phyloP scores from a whole-genome alignment of 2,797 vertebrate genomes.

The Sphenodon punctatus region DNA sequence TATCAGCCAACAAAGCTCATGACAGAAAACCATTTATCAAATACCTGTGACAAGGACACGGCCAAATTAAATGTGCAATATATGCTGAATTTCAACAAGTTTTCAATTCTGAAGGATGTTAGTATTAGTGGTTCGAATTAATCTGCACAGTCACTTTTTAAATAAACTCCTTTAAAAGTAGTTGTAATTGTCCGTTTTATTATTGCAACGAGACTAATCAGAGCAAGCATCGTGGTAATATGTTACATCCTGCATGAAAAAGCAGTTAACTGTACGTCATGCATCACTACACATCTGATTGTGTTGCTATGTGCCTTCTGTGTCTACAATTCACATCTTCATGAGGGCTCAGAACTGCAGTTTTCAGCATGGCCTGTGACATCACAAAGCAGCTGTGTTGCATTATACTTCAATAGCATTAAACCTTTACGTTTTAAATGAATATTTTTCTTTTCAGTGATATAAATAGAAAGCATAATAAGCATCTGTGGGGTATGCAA shows the following conservation, averaged over 20 bases:
- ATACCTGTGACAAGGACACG: background rate
- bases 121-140: background rate
- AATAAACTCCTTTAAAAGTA: background rate
- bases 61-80: background rate
- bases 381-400: conserved; percentile 67
- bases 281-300: conserved; percentile 35
- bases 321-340: conserved; percentile 38
- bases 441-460: conserved; percentile 72
- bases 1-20: too few relatives aligned
- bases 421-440: conserved; percentile 72
- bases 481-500: conserved; percentile 73
- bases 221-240: conserved; percentile 9
- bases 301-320: conserved; percentile 38
- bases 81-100: background rate
- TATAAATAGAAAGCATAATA: conserved; percentile 77
- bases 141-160: background rate
- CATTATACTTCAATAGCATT: conserved; percentile 70
- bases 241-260: background rate
- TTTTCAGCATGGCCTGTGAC: conserved; percentile 67
- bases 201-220: conserved; percentile 12
- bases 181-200: conserved; percentile 17
- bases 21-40: too few relatives aligned
- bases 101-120: background rate
- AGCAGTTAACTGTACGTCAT: conserved; percentile 32
- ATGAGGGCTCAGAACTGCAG: conserved; percentile 39